A percentile compares a stretch with the other conserved stretches of the same genome.
These are phyloP conservation scores for Laspeyria flexula DNA, from an alignment of 2,888 invertebrate genomes.

Conservation along the genomic window DNA sequence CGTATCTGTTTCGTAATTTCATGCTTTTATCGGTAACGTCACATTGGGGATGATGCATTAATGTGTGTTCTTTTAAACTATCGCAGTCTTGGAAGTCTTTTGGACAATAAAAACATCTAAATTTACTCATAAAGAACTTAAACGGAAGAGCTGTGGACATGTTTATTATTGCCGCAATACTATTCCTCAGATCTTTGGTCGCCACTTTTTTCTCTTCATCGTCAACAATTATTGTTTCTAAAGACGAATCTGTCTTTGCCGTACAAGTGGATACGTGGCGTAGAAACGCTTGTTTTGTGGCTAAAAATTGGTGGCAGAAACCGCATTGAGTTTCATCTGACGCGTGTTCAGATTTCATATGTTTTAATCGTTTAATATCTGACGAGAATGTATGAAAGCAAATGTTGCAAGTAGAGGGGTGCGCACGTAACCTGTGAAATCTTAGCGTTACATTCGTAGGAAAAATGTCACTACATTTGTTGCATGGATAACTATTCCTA, in stretches of 20 bases:
- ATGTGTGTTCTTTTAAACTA: slow-evolving; percentile 65
- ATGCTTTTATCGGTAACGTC: slow-evolving; percentile 65
- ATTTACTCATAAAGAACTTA: slow-evolving; percentile 68
- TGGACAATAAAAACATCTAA: slow-evolving; percentile 75
- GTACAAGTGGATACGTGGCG: slow-evolving; percentile 65
- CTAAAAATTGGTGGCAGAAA: slow-evolving; percentile 61
- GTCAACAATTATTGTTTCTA: slow-evolving; percentile 34
- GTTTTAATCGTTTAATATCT: slow-evolving; percentile 57
- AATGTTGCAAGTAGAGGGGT: slow-evolving; percentile 66
- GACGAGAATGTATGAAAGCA: slow-evolving; percentile 66
- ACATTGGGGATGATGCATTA: slow-evolving; percentile 64
- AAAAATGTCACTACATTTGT: slow-evolving; percentile 58
- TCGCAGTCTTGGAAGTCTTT: slow-evolving; percentile 67
- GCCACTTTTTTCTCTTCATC: slow-evolving; percentile 51
- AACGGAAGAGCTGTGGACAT: slow-evolving; percentile 74
- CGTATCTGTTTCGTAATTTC: slow-evolving; percentile 63
- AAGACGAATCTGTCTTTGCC: slow-evolving; percentile 20
- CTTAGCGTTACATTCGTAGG: slow-evolving; percentile 50
- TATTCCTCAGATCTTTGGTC: slow-evolving; percentile 59
- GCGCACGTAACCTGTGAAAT: slow-evolving; percentile 61
- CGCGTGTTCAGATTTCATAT: slow-evolving; percentile 66
- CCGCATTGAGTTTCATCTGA: slow-evolving; percentile 57
- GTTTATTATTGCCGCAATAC: slow-evolving; percentile 67
- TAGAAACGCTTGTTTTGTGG: slow-evolving; percentile 64
- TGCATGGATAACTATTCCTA: slow-evolving; percentile 57